Base-by-base conservation (phyloP, 2,113 vertebrate species). In the Oryzias celebensis region DNA sequence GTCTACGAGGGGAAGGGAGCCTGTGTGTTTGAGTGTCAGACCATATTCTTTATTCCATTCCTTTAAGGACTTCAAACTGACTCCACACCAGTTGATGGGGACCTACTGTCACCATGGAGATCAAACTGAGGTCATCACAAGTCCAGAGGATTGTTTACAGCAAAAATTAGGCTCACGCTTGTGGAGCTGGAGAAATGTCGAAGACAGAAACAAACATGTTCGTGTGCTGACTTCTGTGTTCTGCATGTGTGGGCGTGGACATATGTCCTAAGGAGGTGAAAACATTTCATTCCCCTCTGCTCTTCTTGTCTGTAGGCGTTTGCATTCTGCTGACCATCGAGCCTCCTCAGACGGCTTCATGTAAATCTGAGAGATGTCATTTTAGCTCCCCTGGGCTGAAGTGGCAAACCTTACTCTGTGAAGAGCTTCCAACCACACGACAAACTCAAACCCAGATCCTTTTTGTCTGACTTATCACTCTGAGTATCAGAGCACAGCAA, bases 281-380 rank as follows among this genome's bases (percentile, higher is more conserved):
- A 59, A 53, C 24, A 42, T 64, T 58, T 58, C 8, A 41, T 4
- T 66, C 48, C 23, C 15, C 24, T 23, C 24, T 1, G 2, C n/a
- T 36, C 2, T 0, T 12, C 42, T 16, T 4, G 16, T 20, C 54
- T 57, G 80, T 70, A 74, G 68, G 60, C 59, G 77, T 60, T 1
- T 31, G 54, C 12, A 23, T 64, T 48, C 56, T 52, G 65, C 44
- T 71, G 73, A 67, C 71, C 53, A 5, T 46, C 52, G 68, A 66
- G 56, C 50, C 59, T 48, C 62, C 58, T 26, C 47, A 69, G 57
- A 75, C 50, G 61, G 60, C 28, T 70, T 70, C 4, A 79, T 74
- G 53, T 68, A 69, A 67, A 78, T 77, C 72, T 69, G 52, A 78
- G 78, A 64, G 47, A 61, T 64, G 56, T 22, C 65, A 52, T 53